A percentile compares a stretch with the other conserved stretches of the same genome.
Evolutionary conservation across 2,797 vertebrate species (phyloP).

Genomic region (Dendrocincla tyrannina): DNA sequence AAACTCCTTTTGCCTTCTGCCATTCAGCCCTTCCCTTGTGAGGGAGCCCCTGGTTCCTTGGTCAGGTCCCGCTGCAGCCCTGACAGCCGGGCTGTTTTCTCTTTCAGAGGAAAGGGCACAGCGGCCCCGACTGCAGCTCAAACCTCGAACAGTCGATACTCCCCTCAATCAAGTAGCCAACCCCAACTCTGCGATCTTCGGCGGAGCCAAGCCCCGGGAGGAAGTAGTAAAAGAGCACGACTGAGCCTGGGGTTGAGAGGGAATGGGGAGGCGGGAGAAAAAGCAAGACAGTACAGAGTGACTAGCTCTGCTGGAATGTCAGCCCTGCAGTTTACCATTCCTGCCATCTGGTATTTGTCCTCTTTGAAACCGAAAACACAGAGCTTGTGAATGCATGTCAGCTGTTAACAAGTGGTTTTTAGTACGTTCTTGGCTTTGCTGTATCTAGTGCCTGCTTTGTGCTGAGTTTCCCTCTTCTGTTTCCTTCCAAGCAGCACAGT

Average conservation of each 20-base stretch:
- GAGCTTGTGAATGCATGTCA: slow-evolving; percentile 93
- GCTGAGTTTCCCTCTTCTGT: slow-evolving; percentile 72
- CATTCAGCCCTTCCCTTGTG: fast-evolving
- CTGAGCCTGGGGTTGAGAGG: slow-evolving; percentile 76
- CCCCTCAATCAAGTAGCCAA: slow-evolving; percentile 99
- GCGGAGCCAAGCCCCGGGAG: slow-evolving; percentile 95
- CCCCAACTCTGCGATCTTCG: slow-evolving; percentile 97
- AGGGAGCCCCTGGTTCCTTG: neutral
- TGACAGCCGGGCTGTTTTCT: neutral
- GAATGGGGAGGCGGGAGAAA: slow-evolving; percentile 61
- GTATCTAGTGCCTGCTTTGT: slow-evolving; percentile 86
- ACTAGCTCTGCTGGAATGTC: slow-evolving; percentile 77
- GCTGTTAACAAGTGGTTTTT: slow-evolving; percentile 88
- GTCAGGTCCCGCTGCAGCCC: neutral
- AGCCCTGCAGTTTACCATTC: slow-evolving; percentile 81
- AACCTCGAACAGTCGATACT: slow-evolving; percentile 92
- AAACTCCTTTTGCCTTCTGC: neutral
- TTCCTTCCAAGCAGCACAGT: slow-evolving; percentile 39
- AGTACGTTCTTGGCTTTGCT: slow-evolving; percentile 86
- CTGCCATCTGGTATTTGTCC: slow-evolving; percentile 80
- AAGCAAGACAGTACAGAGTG: slow-evolving; percentile 71
- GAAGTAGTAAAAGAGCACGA: slow-evolving; percentile 89
- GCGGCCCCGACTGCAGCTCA: slow-evolving; percentile 95
- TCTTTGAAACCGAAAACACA: slow-evolving; percentile 80
- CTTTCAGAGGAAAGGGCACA: slow-evolving; percentile 94